Percentiles rank a stretch among this genome's conserved stretches.
Conservation (phyloP, 1,140 invertebrate species). For the Zeugodacus cucurbitae region DNA sequence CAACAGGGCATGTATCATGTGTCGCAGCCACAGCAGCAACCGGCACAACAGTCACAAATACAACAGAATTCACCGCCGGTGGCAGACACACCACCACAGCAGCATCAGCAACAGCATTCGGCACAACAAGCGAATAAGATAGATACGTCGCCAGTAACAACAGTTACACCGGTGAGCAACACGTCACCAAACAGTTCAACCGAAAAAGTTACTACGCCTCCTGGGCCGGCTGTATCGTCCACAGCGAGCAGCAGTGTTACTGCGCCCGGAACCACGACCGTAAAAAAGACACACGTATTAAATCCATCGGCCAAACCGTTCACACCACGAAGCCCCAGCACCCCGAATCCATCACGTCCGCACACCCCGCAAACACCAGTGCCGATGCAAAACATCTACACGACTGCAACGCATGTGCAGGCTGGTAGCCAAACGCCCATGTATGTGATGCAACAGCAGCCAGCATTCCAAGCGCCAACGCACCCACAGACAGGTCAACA, state of each 20-base stretch:
- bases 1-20: conserved; percentile 46
- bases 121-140: conserved; percentile 39
- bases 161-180: background rate
- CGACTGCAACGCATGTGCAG: conserved; percentile 58
- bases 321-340: conserved; percentile 79
- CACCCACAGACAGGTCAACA: conserved; percentile 66
- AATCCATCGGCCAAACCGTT: conserved; percentile 89
- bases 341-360: conserved; percentile 74
- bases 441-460: conserved; percentile 66
- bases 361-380: conserved; percentile 87
- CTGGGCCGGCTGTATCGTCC: background rate
- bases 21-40: background rate
- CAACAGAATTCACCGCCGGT: conserved; percentile 36
- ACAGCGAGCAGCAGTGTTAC: background rate
- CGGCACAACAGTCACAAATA: background rate
- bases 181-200: background rate
- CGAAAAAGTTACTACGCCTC: conserved; percentile 37
- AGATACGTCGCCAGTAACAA: background rate
- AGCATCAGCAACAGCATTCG: conserved; percentile 38
- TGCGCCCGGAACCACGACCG: conserved; percentile 50
- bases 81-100: conserved; percentile 13
- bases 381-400: conserved; percentile 63
- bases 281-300: conserved; percentile 65
- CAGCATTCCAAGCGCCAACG: conserved; percentile 68
- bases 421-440: conserved; percentile 66